These are phyloP conservation scores for Chinchilla lanigera DNA, from an alignment of 2,113 vertebrate species.

Conservation along the genomic window DNA sequence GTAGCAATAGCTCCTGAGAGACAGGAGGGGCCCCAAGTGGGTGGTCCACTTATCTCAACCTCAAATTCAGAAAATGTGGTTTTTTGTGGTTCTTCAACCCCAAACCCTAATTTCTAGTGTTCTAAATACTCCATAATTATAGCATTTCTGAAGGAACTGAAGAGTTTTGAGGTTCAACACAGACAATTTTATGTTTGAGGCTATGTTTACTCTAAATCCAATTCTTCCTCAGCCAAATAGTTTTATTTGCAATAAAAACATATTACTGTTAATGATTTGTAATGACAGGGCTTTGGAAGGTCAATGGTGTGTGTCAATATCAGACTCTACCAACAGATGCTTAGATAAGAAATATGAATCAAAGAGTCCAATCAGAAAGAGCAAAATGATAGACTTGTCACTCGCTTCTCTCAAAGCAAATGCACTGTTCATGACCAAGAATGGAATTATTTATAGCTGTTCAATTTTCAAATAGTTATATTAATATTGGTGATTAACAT, in stretches of 20 bases:
- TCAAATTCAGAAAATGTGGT: conserved; percentile 30
- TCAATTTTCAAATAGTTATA: conserved; percentile 62
- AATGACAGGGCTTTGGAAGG: conserved; percentile 74
- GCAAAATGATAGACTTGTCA: conserved; percentile 54
- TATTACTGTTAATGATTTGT: conserved; percentile 51
- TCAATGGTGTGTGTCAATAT: conserved; percentile 79
- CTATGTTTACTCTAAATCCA: not conserved
- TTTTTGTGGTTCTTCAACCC: not conserved
- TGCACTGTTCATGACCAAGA: conserved; percentile 72
- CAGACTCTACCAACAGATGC: conserved; percentile 74
- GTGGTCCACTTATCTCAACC: not conserved
- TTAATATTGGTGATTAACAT: conserved; percentile 53
- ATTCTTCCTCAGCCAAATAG: conserved; percentile 61
- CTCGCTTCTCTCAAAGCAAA: conserved; percentile 63
- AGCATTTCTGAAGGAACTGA: not conserved
- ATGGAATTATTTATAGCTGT: conserved; percentile 66
- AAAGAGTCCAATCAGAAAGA: conserved; percentile 15
- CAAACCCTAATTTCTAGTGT: not conserved
- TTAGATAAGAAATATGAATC: conserved; percentile 70
- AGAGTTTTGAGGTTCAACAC: not conserved
- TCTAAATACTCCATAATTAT: not conserved
- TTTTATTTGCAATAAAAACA: conserved; percentile 60
- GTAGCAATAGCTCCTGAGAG: no score
- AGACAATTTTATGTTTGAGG: conserved; percentile 42
- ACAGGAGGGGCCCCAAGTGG: no score